Base-by-base conservation (phyloP, 2,797 vertebrate genomes). In the Pygocentrus nattereri region DNA sequence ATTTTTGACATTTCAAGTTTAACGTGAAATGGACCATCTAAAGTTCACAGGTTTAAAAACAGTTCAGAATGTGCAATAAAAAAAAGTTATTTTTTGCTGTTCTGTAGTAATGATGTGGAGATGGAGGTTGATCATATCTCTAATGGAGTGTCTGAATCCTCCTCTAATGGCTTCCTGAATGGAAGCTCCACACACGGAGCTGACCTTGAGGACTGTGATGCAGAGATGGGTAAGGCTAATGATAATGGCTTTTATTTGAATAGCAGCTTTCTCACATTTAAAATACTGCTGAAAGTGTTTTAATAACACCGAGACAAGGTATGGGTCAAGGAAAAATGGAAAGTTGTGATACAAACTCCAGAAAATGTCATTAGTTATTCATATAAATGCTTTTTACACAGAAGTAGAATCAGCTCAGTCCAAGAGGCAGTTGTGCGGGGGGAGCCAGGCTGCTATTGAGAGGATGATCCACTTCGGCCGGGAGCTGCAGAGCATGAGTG, bases 111-210 rank as follows among this genome's bases (percentile, higher is more conserved):
- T 87, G 98, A 99, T 81, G 94, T 99, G 93, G 98, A 99, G 54
- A 99, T 99, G 98, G 98, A 99, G 92, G 96, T 97, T 70, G 98
- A 99, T 92, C 98, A 99, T 93, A 97, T 97, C 93, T 96, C 95
- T 93, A 99, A 99, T 84, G 98, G 98, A 76, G 95, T 99, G 89
- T 95, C 97, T 69, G 97, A 98, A 88, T 95, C 97, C 4, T 97
- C 97, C 89, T 97, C 98, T 88, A 99, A 99, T 84, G 98, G 98
- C 91, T 99, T 99, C 93, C 94, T 99, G 92, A 99, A 99, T 81
- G 98, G 98, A 92, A 97, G 96, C 95, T 95, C 96, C 92, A 97
- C 97, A 91, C 97, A 98, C 89, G 89, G 95, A 88, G 89, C 94
- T 59, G 97, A 98, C 92, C 93, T 97, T 49, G 98, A 98, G 87